These are phyloP conservation scores for Thunnus thynnus DNA, from an alignment of 2,113 vertebrate genomes.

Conservation along the genomic window DNA sequence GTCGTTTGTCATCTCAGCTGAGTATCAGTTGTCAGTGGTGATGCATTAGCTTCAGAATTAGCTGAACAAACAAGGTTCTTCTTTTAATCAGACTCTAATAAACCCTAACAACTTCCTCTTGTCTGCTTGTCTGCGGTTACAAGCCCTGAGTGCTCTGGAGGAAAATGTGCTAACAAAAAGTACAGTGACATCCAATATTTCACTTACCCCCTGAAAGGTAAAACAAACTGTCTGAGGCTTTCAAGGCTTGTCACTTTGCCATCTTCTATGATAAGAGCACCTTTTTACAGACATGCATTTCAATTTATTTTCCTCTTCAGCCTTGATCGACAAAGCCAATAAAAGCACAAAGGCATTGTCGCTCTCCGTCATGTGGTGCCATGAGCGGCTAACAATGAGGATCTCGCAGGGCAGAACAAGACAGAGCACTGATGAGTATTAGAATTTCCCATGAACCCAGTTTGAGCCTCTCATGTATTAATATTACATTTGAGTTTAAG, in stretches of 20 bases:
- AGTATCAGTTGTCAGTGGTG: slow-evolving; percentile 42
- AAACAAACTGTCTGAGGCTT: slow-evolving; percentile 24
- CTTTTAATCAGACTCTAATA: slow-evolving; percentile 56
- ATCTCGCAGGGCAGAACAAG: no score
- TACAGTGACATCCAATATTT: slow-evolving; percentile 47
- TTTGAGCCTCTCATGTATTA: no score
- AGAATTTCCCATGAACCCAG: no score
- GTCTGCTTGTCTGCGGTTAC: slow-evolving; percentile 16
- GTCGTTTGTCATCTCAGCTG: slow-evolving; percentile 23
- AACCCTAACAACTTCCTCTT: slow-evolving; percentile 15
- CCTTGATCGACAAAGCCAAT: slow-evolving; percentile 7
- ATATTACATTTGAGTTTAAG: no score
- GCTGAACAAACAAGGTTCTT: slow-evolving; percentile 55
- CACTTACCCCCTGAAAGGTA: slow-evolving; percentile 27
- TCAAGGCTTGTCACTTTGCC: slow-evolving; percentile 22
- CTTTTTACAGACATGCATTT: slow-evolving; percentile 22
- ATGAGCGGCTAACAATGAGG: background rate
- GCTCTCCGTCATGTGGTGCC: background rate
- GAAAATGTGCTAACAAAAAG: slow-evolving; percentile 33
- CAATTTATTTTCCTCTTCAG: slow-evolving; percentile 6
- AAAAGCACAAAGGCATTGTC: background rate
- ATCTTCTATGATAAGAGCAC: background rate
- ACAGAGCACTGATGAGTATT: no score
- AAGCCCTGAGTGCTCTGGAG: slow-evolving; percentile 23
- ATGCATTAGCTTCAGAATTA: slow-evolving; percentile 53